These are phyloP conservation scores for Hermetia illucens DNA, from an alignment of 1,140 invertebrate genomes.

Conservation along the genomic window DNA sequence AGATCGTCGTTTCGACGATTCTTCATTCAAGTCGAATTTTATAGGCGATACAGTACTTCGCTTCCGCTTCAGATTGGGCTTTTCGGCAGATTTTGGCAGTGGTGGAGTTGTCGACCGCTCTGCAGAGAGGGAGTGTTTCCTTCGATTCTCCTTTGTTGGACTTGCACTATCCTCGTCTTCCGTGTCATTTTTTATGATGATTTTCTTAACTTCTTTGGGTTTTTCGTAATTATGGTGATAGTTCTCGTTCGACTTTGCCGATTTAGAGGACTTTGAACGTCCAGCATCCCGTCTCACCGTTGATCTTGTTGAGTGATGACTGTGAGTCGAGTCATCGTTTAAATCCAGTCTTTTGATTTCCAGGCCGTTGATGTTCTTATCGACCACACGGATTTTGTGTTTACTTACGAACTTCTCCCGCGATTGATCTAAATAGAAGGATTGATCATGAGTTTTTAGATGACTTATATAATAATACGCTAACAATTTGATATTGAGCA, in stretches of 20 bases:
- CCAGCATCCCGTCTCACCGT: conserved; percentile 16
- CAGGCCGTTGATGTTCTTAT: not conserved
- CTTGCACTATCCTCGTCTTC: conserved; percentile 17
- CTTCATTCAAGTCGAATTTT: conserved; percentile 12
- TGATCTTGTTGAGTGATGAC: not conserved
- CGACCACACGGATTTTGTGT: not conserved
- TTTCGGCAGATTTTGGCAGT: conserved; percentile 7
- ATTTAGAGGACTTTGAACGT: conserved; percentile 9
- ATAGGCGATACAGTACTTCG: conserved; percentile 20
- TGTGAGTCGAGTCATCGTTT: conserved; percentile 2
- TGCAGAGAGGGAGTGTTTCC: too few relatives aligned
- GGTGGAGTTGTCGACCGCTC: conserved; percentile 22
- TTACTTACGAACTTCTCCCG: not conserved
- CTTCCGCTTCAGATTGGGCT: conserved; percentile 5
- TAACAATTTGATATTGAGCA: too few relatives aligned
- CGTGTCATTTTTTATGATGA: conserved; percentile 20
- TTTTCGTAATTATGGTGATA: too few relatives aligned
- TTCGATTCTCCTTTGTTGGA: conserved; percentile 6
- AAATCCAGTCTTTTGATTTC: not conserved
- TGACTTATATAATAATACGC: too few relatives aligned
- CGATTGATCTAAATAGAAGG: not conserved
- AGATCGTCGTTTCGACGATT: conserved; percentile 8
- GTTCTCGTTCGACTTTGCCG: too few relatives aligned
- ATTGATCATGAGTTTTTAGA: too few relatives aligned
- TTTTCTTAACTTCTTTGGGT: conserved; percentile 25